A percentile compares a stretch with the other conserved stretches of the same genome.
Evolutionary conservation across 2,888 invertebrate genomes (phyloP).

Genomic region (Tetranychus piercei): DNA sequence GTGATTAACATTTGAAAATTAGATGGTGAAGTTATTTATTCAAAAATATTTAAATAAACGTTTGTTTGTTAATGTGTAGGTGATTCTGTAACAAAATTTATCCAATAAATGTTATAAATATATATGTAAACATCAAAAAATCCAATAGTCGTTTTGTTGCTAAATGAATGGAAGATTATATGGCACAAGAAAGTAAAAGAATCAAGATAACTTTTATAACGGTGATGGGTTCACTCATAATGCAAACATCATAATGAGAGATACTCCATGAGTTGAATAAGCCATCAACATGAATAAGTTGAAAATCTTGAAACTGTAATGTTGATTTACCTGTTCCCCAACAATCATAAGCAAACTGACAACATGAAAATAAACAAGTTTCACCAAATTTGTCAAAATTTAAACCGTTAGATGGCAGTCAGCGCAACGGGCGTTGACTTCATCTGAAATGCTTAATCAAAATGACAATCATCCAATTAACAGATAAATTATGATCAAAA

Average conservation of each 20-base stretch:
- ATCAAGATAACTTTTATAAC: not conserved
- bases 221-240: not conserved
- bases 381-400: not conserved
- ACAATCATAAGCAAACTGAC: not conserved
- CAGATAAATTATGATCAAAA: no score
- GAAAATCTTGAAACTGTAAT: not conserved
- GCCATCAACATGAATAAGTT: not conserved
- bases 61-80: no score
- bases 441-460: not conserved
- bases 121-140: no score
- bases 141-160: no score
- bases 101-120: no score
- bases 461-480: no score
- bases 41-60: no score
- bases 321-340: not conserved
- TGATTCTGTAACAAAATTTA: no score
- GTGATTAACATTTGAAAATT: no score
- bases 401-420: not conserved
- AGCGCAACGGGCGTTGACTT: not conserved
- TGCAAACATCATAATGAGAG: not conserved
- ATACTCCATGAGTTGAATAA: not conserved
- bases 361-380: not conserved
- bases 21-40: no score
- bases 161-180: not conserved
- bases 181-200: not conserved